phyloP scores from a whole-genome alignment of 2,888 invertebrate species.

The Rosalia funebris region DNA sequence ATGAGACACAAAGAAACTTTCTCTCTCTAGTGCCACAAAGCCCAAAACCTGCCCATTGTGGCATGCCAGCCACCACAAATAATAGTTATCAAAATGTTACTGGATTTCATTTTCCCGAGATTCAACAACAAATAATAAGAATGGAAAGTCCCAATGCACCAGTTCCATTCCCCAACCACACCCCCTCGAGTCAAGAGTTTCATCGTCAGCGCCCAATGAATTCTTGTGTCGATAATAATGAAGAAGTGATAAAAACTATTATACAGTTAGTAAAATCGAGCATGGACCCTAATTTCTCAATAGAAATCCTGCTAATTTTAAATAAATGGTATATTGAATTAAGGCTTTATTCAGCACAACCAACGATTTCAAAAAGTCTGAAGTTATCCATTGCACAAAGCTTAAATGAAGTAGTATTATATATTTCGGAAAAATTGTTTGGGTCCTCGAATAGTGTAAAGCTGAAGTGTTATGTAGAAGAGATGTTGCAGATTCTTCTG shows the following conservation, averaged over 20 bases:
- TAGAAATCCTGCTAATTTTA: constrained; percentile 13
- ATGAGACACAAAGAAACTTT: too few relatives aligned
- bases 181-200: too few relatives aligned
- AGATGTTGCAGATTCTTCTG: constrained; percentile 27
- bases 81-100: too few relatives aligned
- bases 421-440: constrained; percentile 21
- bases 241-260: constrained; percentile 12
- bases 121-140: constrained; percentile 21
- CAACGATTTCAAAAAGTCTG: constrained; percentile 7
- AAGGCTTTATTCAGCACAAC: not conserved
- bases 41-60: too few relatives aligned
- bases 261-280: constrained; percentile 17
- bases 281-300: constrained; percentile 11
- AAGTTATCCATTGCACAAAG: constrained; percentile 8
- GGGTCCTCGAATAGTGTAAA: not conserved
- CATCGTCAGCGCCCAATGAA: too few relatives aligned
- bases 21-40: too few relatives aligned
- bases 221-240: not conserved
- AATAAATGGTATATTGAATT: constrained; percentile 22
- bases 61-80: too few relatives aligned
- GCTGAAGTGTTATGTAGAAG: constrained; percentile 16
- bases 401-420: constrained; percentile 16
- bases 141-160: constrained; percentile 1
- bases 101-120: constrained; percentile 24
- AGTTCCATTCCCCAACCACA: not conserved